Evolutionary conservation across 2,797 vertebrate genomes (phyloP).

Genomic region (Rhabdophis nuchalis): DNA sequence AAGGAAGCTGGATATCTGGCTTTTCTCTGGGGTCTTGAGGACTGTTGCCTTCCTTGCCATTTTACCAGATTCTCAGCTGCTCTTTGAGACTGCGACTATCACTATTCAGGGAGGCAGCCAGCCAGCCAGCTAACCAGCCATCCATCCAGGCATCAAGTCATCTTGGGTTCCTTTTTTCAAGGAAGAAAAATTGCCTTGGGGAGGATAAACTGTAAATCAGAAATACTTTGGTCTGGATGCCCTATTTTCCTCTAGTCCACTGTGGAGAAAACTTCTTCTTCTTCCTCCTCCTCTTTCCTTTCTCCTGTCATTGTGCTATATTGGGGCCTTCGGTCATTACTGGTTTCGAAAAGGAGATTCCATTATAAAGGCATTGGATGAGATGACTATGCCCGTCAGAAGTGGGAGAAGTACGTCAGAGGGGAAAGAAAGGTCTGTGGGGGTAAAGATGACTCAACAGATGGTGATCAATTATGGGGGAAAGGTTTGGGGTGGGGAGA

Average conservation of each 20-base stretch:
- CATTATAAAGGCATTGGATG: slow-evolving; percentile 69
- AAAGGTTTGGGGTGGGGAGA: not conserved
- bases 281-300: not conserved
- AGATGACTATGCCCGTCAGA: slow-evolving; percentile 77
- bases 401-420: slow-evolving; percentile 78
- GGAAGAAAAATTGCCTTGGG: not conserved
- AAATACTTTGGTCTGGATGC: not conserved
- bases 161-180: slow-evolving; percentile 1
- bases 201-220: not conserved
- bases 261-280: not conserved
- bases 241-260: not conserved
- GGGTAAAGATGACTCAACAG: slow-evolving; percentile 65
- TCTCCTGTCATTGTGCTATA: not conserved
- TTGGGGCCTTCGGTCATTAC: not conserved
- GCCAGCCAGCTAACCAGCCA: not conserved
- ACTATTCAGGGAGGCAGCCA: not conserved
- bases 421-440: slow-evolving; percentile 61
- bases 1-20: not conserved
- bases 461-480: slow-evolving; percentile 44
- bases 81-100: not conserved
- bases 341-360: slow-evolving; percentile 55
- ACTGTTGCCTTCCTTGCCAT: not conserved
- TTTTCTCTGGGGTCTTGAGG: not conserved
- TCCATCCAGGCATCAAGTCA: not conserved
- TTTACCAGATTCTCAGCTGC: not conserved